These are phyloP conservation scores for Vombatus ursinus DNA, from an alignment of 2,113 vertebrate species.

Conservation along the genomic window DNA sequence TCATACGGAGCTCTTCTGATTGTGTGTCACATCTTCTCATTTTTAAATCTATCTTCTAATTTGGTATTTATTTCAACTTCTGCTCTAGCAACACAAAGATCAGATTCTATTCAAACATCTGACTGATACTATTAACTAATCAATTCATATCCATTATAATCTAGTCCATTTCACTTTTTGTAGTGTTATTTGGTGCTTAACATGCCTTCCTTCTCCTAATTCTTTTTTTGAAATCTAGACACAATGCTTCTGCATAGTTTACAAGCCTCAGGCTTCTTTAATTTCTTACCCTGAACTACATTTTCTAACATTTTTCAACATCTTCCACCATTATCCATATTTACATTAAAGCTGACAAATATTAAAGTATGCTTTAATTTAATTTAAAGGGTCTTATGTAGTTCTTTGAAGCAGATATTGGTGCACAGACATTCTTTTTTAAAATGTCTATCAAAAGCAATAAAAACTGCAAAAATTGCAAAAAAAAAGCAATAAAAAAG, in stretches of 20 bases:
- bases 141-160: too few relatives aligned
- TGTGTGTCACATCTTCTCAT: background rate
- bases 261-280: background rate
- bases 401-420: background rate
- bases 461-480: too few relatives aligned
- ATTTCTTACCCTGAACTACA: background rate
- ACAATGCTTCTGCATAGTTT: background rate
- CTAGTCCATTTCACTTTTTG: too few relatives aligned
- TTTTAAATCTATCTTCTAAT: background rate
- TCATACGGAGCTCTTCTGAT: background rate
- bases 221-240: background rate
- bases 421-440: background rate
- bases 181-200: too few relatives aligned
- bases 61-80: too few relatives aligned
- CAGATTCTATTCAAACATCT: too few relatives aligned
- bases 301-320: background rate
- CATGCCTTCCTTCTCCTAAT: background rate
- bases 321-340: background rate
- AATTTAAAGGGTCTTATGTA: background rate
- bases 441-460: background rate
- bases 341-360: too few relatives aligned
- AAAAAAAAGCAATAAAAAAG: background rate
- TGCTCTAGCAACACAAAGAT: too few relatives aligned
- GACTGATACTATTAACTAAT: too few relatives aligned
- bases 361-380: too few relatives aligned